Evolutionary conservation across 2,113 vertebrate species (phyloP).

Genomic region (Mastomys coucha): DNA sequence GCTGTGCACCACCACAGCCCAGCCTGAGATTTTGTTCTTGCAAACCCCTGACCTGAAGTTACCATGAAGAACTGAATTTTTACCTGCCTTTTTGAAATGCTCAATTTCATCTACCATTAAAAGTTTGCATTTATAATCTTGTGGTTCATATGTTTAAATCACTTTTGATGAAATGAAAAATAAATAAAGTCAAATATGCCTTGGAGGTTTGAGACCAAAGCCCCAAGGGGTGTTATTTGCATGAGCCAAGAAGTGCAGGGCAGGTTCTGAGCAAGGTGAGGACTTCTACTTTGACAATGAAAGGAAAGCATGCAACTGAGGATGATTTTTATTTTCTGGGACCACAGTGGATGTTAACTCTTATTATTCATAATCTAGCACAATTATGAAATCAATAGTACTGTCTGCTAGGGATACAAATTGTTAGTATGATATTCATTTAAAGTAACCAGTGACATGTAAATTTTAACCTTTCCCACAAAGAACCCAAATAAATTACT

Average conservation of each 20-base stretch:
- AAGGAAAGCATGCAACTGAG: neutral
- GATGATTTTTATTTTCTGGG: neutral
- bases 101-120: neutral
- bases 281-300: neutral
- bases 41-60: neutral
- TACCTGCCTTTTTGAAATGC: neutral
- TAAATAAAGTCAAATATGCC: neutral
- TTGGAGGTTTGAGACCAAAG: neutral
- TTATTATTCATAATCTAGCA: neutral
- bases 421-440: neutral
- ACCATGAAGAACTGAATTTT: neutral
- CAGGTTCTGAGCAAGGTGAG: neutral
- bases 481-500: neutral
- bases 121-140: slow-evolving; percentile 32
- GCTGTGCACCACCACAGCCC: neutral
- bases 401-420: neutral
- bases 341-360: neutral
- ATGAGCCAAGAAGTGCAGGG: neutral
- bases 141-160: neutral
- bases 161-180: neutral
- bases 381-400: neutral
- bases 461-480: neutral
- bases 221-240: neutral
- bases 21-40: neutral
- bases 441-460: neutral